Conservation (phyloP, 2,888 invertebrate genomes). For the Chymomyza amoena region DNA sequence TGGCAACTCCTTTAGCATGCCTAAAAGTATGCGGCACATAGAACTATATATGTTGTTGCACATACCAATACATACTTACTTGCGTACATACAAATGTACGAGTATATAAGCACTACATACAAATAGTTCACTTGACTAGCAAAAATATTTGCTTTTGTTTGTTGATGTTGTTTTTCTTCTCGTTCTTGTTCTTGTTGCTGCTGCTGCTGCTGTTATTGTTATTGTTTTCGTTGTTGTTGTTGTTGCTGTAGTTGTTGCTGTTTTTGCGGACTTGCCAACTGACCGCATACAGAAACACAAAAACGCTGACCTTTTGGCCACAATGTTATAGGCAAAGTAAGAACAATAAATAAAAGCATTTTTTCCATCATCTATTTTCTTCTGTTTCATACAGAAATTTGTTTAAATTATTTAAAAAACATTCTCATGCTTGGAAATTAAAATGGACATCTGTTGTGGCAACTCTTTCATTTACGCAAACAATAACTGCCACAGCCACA, state of each 20-base stretch:
- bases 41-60: background rate
- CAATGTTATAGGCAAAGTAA: slow-evolving; percentile 35
- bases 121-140: slow-evolving; percentile 25
- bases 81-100: no score
- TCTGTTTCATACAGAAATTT: slow-evolving; percentile 36
- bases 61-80: slow-evolving; percentile 1
- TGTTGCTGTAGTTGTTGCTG: background rate
- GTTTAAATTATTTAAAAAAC: slow-evolving; percentile 52
- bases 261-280: background rate
- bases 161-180: slow-evolving; percentile 3
- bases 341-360: slow-evolving; percentile 36
- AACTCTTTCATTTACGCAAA: slow-evolving; percentile 3
- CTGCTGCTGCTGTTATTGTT: background rate
- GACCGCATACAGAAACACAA: slow-evolving; percentile 21
- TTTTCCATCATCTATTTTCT: slow-evolving; percentile 20
- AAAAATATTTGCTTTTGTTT: slow-evolving; percentile 37
- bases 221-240: background rate
- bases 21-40: background rate
- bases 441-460: slow-evolving; percentile 51
- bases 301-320: slow-evolving; percentile 31
- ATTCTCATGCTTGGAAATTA: slow-evolving; percentile 45
- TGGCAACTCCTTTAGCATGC: background rate
- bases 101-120: background rate
- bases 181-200: background rate
- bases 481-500: slow-evolving; percentile 8